Evolutionary conservation across 2,888 invertebrate species (phyloP), one percentile per base, ranked within the genome.

Genomic region (Drosophila greeni): DNA sequence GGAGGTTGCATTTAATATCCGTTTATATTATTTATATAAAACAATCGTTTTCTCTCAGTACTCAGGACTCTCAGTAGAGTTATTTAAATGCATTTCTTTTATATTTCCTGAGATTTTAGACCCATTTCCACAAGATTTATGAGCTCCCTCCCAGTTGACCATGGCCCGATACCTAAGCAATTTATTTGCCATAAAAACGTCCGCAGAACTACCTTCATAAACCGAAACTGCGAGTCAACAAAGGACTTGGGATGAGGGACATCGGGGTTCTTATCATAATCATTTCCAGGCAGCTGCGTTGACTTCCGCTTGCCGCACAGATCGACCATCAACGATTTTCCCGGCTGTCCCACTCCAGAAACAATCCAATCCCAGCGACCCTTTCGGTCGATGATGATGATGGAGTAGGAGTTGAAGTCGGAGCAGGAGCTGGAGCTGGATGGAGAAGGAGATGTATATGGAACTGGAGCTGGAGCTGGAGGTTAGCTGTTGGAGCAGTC

Each of bases 221-320:
- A 65, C 24, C 24, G 45, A 52, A 68, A 68, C 59, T 54, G 43
- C 49, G 58, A 60, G 49, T 37, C 53, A 68, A 69, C 52, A 65
- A 53, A 57, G 60, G 67, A 67, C 66, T 31, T 55, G 65, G 34
- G 36, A 29, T 24, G 29, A 39, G 36, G 40, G 60, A 40, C 51
- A 43, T 33, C 26, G 47, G 37, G 36, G 59, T 58, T 69, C 84
- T 84, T 79, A 79, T 84, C 79, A 82, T 82, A 79, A 79, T 84
- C 82, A 84, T 78, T 75, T 82, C 76, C 82, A 84, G 76, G 70
- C 84, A 78, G 81, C 81, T 83, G 84, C 75, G 78, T 70, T 70
- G 75, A 77, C 84, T 79, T 81, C 82, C 82, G 84, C 58, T 72
- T 68, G 70, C 57, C 52, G 65, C 68, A 70, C 53, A 73, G 33